phyloP scores from a whole-genome alignment of 2,797 vertebrate species.

The Sebastes wilsoni region DNA sequence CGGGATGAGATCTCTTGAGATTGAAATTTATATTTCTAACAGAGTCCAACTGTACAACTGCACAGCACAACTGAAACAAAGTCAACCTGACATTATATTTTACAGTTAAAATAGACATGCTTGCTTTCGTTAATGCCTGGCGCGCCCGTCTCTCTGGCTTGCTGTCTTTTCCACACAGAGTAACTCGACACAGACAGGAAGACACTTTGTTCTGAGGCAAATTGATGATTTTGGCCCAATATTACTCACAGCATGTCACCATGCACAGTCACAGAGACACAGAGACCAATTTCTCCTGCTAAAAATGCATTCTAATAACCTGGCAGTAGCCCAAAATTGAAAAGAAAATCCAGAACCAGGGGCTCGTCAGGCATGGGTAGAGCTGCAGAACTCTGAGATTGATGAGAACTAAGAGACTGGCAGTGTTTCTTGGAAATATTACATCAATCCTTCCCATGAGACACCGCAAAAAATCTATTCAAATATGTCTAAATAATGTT shows the following conservation, averaged over 20 bases:
- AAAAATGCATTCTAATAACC: constrained; percentile 44
- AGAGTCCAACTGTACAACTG: background rate
- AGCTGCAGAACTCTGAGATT: background rate
- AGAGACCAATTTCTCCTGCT: constrained; percentile 2
- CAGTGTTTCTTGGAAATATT: background rate
- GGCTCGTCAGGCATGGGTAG: background rate
- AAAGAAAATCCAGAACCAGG: background rate
- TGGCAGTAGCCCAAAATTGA: constrained; percentile 13
- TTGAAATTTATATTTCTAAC: background rate
- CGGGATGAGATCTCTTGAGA: constrained; percentile 4
- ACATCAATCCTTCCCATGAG: no score
- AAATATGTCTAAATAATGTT: background rate
- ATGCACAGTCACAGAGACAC: constrained; percentile 4
- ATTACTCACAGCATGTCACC: constrained; percentile 30
- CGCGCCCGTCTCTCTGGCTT: background rate
- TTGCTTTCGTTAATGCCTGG: constrained; percentile 3
- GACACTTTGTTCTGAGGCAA: constrained; percentile 27
- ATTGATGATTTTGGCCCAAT: constrained; percentile 17
- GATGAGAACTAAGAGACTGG: constrained; percentile 22
- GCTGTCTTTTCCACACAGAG: background rate
- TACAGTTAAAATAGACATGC: background rate
- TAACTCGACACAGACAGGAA: background rate
- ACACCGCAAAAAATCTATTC: background rate
- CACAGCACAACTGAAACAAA: background rate
- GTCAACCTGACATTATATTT: constrained; percentile 3